A percentile compares a stretch with the other conserved stretches of the same genome.
phyloP scores from a whole-genome alignment of 2,113 vertebrate genomes.

The Rhynchopsitta pachyrhyncha region DNA sequence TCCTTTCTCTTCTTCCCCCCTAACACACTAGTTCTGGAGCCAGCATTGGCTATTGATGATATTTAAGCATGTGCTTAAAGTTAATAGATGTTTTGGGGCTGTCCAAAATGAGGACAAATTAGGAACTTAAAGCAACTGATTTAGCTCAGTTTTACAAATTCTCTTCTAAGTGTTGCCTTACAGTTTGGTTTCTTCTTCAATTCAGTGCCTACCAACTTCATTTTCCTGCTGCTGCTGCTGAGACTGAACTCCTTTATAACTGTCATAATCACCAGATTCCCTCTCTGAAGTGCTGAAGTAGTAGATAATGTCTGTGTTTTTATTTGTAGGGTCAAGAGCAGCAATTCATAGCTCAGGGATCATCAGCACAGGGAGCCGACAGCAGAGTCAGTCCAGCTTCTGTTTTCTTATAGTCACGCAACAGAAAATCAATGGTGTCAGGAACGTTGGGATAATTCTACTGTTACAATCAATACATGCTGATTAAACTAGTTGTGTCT shows the following conservation, averaged over 20 bases:
- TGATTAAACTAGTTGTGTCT: slow-evolving; percentile 84
- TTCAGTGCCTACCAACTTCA: neutral
- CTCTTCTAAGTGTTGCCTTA: neutral
- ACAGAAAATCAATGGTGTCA: slow-evolving; percentile 86
- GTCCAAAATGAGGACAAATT: neutral
- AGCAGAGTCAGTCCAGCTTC: slow-evolving; percentile 39
- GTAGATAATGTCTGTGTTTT: slow-evolving; percentile 35
- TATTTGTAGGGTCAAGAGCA: slow-evolving; percentile 41
- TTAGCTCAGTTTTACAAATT: neutral
- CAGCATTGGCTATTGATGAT: neutral
- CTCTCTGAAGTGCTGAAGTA: slow-evolving; percentile 3
- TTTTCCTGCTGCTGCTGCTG: neutral
- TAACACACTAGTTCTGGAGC: neutral
- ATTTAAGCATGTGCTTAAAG: neutral
- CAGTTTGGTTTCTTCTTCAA: neutral
- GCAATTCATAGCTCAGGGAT: slow-evolving; percentile 47
- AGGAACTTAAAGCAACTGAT: neutral
- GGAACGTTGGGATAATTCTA: slow-evolving; percentile 80
- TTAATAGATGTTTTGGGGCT: neutral
- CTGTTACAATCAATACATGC: slow-evolving; percentile 76
- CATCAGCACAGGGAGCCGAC: slow-evolving; percentile 12
- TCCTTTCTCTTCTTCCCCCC: neutral
- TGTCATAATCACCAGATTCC: slow-evolving; percentile 13
- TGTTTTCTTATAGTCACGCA: slow-evolving; percentile 72
- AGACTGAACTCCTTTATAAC: slow-evolving; percentile 3